Base-by-base conservation (phyloP, 2,113 vertebrate genomes). In the Ginglymostoma cirratum region DNA sequence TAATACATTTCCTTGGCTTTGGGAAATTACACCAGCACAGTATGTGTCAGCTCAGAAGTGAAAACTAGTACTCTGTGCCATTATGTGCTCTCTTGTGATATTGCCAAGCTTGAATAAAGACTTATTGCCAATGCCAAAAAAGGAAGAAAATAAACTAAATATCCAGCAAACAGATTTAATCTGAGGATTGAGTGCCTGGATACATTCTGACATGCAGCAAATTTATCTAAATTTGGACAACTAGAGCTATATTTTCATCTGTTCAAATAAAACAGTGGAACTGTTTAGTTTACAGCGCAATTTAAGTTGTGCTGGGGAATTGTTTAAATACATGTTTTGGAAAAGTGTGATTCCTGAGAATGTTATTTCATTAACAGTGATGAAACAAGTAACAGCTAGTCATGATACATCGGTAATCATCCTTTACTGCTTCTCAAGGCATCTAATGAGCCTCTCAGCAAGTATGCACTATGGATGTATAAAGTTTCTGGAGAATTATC, bases 111-210 rank as follows among this genome's bases (percentile, higher is more conserved):
- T 66, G 89, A 66, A 66, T 66, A 93, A 67, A 93, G 89, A 66
- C 66, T 67, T 65, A 93, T 93, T 93, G 15, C 61, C 89, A 67
- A 34, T 42, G 89, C 38, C 89, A 93, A 17, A n/a, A 48, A 38
- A 93, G 23, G 89, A 93, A 17, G 34, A 38, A 93, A 67, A 93
- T 93, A 66, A 93, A 67, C 61, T 93, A 93, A 93, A 67, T 93
- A 42, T 34, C 66, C 61, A 38, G 89, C 34, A 93, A 67, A 93
- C n/a, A 67, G 89, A 42, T 67, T 93, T 38, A 93, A 93, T 93
- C 89, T 93, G 61, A 93, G n/a, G 61, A 93, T 38, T 67, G 61
- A 93, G 34, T 66, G 34, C 38, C 61, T 66, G 89, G 61, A 66
- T 19, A 38, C 89, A n/a, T 93, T 93, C 89, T 93, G 89, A 66